phyloP scores from a whole-genome alignment of 2,113 vertebrate species.

The Hiodon tergisus region DNA sequence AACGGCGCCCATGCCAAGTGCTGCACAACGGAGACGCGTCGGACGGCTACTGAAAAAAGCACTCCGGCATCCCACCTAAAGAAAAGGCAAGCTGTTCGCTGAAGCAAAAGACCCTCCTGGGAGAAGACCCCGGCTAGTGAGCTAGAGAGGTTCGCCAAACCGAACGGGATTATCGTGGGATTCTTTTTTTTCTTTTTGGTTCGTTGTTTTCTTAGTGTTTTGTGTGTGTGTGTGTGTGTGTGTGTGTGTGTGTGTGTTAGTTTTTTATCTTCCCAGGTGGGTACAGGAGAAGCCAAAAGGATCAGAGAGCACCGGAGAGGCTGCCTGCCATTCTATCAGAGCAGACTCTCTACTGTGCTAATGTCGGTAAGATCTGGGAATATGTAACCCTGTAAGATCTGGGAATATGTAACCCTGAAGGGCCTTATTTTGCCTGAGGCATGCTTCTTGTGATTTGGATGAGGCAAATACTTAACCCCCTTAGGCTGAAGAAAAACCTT shows the following conservation, averaged over 20 bases:
- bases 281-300: constrained; percentile 22
- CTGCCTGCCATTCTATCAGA: not conserved
- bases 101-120: too few relatives aligned
- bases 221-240: constrained; percentile 6
- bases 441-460: too few relatives aligned
- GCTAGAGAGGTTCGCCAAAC: too few relatives aligned
- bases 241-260: not conserved
- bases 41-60: constrained; percentile 27
- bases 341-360: not conserved
- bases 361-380: not conserved
- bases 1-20: constrained; percentile 28
- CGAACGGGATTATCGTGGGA: too few relatives aligned
- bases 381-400: not conserved
- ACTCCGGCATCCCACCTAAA: constrained; percentile 18
- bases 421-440: too few relatives aligned
- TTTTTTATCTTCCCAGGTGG: constrained; percentile 28
- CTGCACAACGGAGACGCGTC: constrained; percentile 19
- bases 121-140: too few relatives aligned
- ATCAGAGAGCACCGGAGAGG: constrained; percentile 24
- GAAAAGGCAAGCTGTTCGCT: constrained; percentile 26
- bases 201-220: not conserved
- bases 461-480: too few relatives aligned
- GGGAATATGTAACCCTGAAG: too few relatives aligned
- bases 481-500: too few relatives aligned
- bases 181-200: too few relatives aligned